phyloP scores from a whole-genome alignment of 2,113 vertebrate genomes.

The Boulengeromyrus knoepffleri region DNA sequence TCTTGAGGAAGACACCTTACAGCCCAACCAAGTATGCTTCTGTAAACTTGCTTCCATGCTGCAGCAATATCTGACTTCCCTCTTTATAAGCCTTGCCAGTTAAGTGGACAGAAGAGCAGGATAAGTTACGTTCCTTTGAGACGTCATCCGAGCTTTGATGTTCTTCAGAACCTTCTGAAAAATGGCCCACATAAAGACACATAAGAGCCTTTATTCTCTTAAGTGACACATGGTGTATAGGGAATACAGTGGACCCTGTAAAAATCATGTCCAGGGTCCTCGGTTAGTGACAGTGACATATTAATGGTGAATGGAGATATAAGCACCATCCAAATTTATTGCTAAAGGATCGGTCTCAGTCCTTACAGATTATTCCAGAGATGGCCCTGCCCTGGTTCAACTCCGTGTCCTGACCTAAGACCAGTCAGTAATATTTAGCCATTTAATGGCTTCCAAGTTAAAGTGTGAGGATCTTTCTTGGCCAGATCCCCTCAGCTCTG shows the following conservation, averaged over 20 bases:
- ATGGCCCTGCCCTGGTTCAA: background rate
- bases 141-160: constrained; percentile 15
- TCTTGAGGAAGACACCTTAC: background rate
- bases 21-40: background rate
- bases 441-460: background rate
- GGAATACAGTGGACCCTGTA: background rate
- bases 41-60: constrained; percentile 17
- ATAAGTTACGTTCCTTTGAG: constrained; percentile 31
- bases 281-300: background rate
- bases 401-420: background rate
- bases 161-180: constrained; percentile 21
- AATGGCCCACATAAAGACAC: constrained; percentile 31
- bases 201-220: background rate
- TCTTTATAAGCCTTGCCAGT: constrained; percentile 30
- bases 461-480: background rate
- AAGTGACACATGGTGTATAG: background rate
- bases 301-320: background rate
- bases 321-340: background rate
- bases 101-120: constrained; percentile 32
- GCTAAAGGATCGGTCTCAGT: background rate
- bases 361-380: background rate
- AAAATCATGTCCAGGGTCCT: background rate
- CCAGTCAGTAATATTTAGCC: background rate
- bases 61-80: constrained; percentile 11
- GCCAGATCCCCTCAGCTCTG: background rate